Percentiles rank a stretch among this genome's conserved stretches.
Conservation (phyloP, 2,113 vertebrate species). For the Xiphophorus couchianus region DNA sequence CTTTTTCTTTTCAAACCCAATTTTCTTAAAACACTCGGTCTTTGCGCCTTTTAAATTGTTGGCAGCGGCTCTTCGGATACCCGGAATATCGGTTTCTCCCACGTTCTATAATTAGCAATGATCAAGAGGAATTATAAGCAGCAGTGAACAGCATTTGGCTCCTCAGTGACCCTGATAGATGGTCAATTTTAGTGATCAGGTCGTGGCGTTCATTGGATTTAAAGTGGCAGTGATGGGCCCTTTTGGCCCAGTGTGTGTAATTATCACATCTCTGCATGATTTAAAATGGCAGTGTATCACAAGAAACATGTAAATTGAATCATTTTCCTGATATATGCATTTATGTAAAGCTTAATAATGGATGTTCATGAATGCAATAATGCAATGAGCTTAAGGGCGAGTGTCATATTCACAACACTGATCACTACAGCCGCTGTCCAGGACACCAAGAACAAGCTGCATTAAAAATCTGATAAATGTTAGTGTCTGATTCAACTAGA, state of each 20-base stretch:
- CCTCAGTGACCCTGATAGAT: slow-evolving; percentile 83
- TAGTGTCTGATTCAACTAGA: slow-evolving; percentile 15
- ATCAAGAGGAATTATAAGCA: slow-evolving; percentile 83
- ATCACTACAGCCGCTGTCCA: slow-evolving; percentile 5
- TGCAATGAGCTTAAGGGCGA: slow-evolving; percentile 57
- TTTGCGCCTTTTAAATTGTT: slow-evolving; percentile 38
- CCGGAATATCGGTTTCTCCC: slow-evolving; percentile 72
- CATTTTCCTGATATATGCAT: slow-evolving; percentile 78
- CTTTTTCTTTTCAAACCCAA: slow-evolving; percentile 20
- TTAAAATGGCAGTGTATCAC: slow-evolving; percentile 77
- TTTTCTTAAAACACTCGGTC: slow-evolving; percentile 33
- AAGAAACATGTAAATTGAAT: slow-evolving; percentile 78
- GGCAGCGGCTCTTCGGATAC: slow-evolving; percentile 48
- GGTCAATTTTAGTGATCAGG: slow-evolving; percentile 84
- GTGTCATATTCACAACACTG: slow-evolving; percentile 46
- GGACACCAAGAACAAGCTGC: slow-evolving; percentile 13
- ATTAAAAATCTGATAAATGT: slow-evolving; percentile 13
- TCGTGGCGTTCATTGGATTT: slow-evolving; percentile 80
- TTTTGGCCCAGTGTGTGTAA: slow-evolving; percentile 75
- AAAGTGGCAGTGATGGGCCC: slow-evolving; percentile 80
- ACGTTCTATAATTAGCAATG: slow-evolving; percentile 81
- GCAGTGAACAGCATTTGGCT: slow-evolving; percentile 75
- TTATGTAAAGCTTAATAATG: slow-evolving; percentile 79
- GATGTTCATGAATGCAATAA: slow-evolving; percentile 62
- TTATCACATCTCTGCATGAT: slow-evolving; percentile 83